Percentiles rank a stretch among this genome's conserved stretches.
Conservation (phyloP, 2,113 vertebrate species). For the Atherinomorus stipes region DNA sequence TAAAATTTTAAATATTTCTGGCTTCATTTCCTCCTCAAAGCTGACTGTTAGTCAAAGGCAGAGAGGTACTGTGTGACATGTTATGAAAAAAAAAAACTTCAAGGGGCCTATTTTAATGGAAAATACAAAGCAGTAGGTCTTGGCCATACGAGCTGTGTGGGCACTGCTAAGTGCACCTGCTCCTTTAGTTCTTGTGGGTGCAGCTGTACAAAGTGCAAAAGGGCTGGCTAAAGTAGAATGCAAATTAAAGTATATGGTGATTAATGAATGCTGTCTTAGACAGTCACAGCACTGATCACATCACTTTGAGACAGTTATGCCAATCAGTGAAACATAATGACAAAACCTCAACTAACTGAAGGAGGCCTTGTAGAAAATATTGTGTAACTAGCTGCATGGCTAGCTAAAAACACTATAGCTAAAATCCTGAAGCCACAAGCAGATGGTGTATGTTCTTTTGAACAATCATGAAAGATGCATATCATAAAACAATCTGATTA, state of each 20-base stretch:
- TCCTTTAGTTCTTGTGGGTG: background rate
- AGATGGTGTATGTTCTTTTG: background rate
- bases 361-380: conserved; percentile 10
- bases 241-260: conserved; percentile 12
- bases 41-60: conserved; percentile 1
- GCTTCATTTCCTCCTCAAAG: conserved; percentile 20
- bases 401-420: background rate
- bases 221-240: background rate
- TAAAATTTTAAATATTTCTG: background rate
- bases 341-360: conserved; percentile 1
- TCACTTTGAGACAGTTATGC: conserved; percentile 7
- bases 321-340: conserved; percentile 9
- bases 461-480: background rate
- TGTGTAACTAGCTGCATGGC: background rate
- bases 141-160: background rate
- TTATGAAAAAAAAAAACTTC: background rate
- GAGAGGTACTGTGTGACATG: background rate
- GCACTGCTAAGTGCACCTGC: background rate
- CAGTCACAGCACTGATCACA: conserved; percentile 11
- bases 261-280: conserved; percentile 16
- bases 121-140: background rate
- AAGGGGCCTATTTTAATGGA: no score
- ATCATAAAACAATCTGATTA: conserved; percentile 2
- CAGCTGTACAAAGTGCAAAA: conserved; percentile 13
- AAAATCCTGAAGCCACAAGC: background rate